Evolutionary conservation across 1,140 invertebrate genomes (phyloP), one percentile per base, ranked within the genome.

Genomic region (Vanessa tameamea): DNA sequence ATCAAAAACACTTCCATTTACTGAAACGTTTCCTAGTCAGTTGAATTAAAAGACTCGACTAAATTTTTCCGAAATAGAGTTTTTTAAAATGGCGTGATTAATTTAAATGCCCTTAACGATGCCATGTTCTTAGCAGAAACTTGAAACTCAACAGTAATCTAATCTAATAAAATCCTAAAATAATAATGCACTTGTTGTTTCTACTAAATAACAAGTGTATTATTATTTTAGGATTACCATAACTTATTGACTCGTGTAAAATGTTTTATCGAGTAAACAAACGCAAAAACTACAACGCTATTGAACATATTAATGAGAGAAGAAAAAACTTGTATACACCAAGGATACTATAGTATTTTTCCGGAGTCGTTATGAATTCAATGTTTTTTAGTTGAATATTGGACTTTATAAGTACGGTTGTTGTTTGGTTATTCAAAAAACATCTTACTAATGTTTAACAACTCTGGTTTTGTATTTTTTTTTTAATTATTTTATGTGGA

Each of bases 251-350:
- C 23, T 61, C 57, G 31, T 37, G 57, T 61, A 61, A 61, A 61
- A 31, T 13, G 1, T 15, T 15, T 15, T 37, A 61, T 8, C 16
- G 31, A 57, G 55, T 57, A 57, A 61, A 61, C 31, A 61, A 61
- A 61, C 57, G 31, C 15, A 31, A 61, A 61, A 14, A 37, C 14
- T 23, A 37, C 4, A 5, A 37, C 31, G 20, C 37, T 13, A n/a
- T 26, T 13, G 31, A 31, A 43, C 14, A 31, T 37, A 61, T 31
- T 61, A 61, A 31, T 43, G 37, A 31, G 31, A 15, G 31, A 26
- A 31, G 57, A 31, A 61, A 59, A 61, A 61, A 61, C 57, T 61
- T n/a, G 57, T 61, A 61, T 37, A 11, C 14, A 61, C 31, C 57
- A 61, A 61, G 57, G 57, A 61, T 61, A 61, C 31, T 8, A 51